These are phyloP conservation scores for Rotaria sp. DNA, from an alignment of 2,888 invertebrate species.

Conservation along the genomic window DNA sequence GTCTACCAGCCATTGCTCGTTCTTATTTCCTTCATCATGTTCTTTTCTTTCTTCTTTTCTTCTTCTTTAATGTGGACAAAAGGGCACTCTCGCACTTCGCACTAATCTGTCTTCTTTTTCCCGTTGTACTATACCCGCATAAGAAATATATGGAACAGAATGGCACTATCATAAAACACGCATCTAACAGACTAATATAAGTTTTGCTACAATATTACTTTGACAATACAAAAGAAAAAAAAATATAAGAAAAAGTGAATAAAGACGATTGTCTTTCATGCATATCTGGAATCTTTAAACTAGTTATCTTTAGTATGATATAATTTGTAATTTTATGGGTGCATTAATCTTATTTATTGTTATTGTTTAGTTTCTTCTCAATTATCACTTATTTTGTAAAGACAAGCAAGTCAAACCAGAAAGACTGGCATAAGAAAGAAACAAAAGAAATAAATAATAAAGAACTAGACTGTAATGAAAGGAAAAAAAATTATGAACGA, in stretches of 20 bases:
- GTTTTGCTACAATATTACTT: background rate
- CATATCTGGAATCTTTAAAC: background rate
- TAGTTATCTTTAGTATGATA: background rate
- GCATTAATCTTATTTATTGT: slow-evolving; percentile 13
- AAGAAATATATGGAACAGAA: background rate
- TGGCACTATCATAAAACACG: background rate
- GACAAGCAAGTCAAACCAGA: background rate
- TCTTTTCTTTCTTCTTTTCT: background rate
- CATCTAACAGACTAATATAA: background rate
- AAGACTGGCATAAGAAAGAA: background rate
- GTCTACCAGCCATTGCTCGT: background rate
- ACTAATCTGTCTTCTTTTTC: background rate
- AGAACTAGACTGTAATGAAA: background rate
- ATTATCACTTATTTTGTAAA: background rate
- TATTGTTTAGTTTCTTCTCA: background rate
- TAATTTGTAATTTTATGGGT: background rate
- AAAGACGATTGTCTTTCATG: background rate
- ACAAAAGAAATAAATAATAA: background rate
- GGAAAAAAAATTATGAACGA: background rate
- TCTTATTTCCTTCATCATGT: background rate
- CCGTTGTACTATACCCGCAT: background rate
- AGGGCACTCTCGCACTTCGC: background rate
- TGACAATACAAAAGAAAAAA: background rate
- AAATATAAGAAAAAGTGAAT: background rate
- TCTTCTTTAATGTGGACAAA: background rate